These are phyloP conservation scores for Leptinotarsa peninsularis DNA, from an alignment of 2,888 invertebrate genomes.

Conservation along the genomic window DNA sequence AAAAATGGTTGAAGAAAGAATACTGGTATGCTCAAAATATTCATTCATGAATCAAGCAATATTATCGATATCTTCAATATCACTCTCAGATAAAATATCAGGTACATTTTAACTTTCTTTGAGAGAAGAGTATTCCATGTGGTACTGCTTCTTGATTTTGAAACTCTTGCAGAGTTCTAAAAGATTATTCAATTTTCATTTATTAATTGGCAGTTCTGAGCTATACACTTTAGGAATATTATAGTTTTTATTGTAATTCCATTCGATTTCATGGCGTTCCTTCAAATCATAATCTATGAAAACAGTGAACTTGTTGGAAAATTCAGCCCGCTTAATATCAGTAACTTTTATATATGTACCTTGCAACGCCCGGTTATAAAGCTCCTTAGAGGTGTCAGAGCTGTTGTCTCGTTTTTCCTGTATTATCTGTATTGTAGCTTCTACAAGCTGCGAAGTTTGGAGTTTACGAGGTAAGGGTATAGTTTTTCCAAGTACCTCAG, in stretches of 20 bases:
- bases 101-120: conserved; percentile 7
- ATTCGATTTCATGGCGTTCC: conserved; percentile 24
- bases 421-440: no score
- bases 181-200: conserved; percentile 27
- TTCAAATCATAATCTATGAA: conserved; percentile 25
- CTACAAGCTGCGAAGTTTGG: no score
- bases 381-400: neutral
- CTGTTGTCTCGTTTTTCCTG: no score
- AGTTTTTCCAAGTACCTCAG: no score
- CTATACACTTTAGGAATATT: conserved; percentile 18
- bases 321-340: conserved; percentile 16
- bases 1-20: conserved; percentile 1
- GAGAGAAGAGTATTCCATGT: neutral
- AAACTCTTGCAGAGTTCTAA: conserved; percentile 9
- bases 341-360: conserved; percentile 8
- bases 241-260: conserved; percentile 1
- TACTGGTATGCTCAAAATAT: neutral
- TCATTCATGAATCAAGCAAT: neutral
- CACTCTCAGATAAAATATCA: conserved; percentile 10
- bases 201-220: conserved; percentile 20
- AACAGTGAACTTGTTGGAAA: conserved; percentile 5
- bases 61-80: conserved; percentile 11
- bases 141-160: neutral
- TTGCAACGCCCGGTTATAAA: neutral
- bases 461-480: no score